These are phyloP conservation scores for Thrips palmi DNA, from an alignment of 1,140 invertebrate genomes.

Conservation along the genomic window DNA sequence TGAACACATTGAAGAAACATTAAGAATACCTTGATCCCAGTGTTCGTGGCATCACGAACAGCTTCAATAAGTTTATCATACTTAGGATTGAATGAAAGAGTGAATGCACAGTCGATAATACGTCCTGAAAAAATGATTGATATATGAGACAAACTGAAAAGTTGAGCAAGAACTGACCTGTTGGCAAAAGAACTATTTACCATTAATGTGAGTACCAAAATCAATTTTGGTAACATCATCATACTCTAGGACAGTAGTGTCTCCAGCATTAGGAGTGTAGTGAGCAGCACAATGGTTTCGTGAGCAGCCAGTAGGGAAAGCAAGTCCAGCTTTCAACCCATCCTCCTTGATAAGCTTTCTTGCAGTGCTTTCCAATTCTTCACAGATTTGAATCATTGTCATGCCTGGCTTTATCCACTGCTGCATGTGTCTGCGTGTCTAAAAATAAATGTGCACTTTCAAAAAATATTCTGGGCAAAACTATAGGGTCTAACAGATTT, in stretches of 20 bases:
- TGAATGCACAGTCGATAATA: constrained; percentile 99
- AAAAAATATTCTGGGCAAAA: constrained; percentile 6
- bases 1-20: constrained; percentile 3
- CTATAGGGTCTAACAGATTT: background rate
- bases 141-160: too few species aligned
- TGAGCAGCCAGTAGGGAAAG: constrained; percentile 97
- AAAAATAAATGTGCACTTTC: constrained; percentile 17
- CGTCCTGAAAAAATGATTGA: constrained; percentile 46
- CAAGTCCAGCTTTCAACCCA: constrained; percentile 87
- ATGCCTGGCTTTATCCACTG: constrained; percentile 92
- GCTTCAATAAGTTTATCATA: constrained; percentile 92
- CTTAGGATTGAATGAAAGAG: constrained; percentile 88
- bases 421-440: constrained; percentile 81
- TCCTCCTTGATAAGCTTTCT: constrained; percentile 87
- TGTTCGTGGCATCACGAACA: constrained; percentile 94
- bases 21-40: constrained; percentile 63
- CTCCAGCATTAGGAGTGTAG: constrained; percentile 98
- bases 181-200: constrained; percentile 21
- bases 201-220: constrained; percentile 98
- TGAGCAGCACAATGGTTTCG: constrained; percentile 98
- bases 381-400: constrained; percentile 98
- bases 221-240: constrained; percentile 99
- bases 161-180: too few species aligned
- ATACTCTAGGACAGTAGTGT: constrained; percentile 81
- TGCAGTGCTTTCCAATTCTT: constrained; percentile 84